phyloP scores from a whole-genome alignment of 2,113 vertebrate species.

The Sinocyclocheilus anshuiensis region DNA sequence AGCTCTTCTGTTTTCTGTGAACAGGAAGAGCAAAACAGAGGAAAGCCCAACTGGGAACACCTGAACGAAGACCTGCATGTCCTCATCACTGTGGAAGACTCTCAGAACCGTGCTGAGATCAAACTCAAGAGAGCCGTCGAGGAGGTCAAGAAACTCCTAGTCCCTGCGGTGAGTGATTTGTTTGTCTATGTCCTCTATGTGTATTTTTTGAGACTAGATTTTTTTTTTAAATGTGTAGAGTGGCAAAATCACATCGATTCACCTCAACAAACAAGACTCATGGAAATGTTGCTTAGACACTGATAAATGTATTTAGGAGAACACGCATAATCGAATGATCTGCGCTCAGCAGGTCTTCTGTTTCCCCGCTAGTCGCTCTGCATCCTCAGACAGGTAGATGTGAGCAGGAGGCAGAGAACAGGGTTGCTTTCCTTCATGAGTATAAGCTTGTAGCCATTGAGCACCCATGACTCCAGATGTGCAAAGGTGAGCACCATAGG shows the following conservation, averaged over 20 bases:
- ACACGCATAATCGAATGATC: conserved; percentile 36
- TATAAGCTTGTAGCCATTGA: not conserved
- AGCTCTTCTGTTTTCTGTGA: conserved; percentile 10
- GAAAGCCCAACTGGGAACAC: conserved; percentile 90
- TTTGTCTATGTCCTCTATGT: not conserved
- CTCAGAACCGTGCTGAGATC: conserved; percentile 89
- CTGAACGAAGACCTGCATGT: conserved; percentile 90
- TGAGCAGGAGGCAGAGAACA: not conserved
- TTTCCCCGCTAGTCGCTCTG: conserved; percentile 19
- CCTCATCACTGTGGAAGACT: conserved; percentile 89
- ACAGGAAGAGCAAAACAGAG: conserved; percentile 89
- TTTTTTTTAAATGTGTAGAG: conserved; percentile 12
- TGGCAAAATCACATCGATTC: conserved; percentile 41
- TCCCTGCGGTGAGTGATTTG: conserved; percentile 84
- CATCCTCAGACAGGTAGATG: conserved; percentile 16
- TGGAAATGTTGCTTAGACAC: conserved; percentile 39
- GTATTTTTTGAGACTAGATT: conserved; percentile 24
- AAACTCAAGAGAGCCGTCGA: conserved; percentile 88
- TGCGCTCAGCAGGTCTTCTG: conserved; percentile 39
- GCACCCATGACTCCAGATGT: conserved; percentile 12
- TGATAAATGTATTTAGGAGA: conserved; percentile 49
- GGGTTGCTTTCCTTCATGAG: not conserved
- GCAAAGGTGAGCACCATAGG: conserved; percentile 53
- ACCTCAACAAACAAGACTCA: conserved; percentile 40
- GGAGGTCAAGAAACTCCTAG: conserved; percentile 87